Base-by-base conservation (phyloP, 2,888 invertebrate species). In the Hypomecis punctinalis region DNA sequence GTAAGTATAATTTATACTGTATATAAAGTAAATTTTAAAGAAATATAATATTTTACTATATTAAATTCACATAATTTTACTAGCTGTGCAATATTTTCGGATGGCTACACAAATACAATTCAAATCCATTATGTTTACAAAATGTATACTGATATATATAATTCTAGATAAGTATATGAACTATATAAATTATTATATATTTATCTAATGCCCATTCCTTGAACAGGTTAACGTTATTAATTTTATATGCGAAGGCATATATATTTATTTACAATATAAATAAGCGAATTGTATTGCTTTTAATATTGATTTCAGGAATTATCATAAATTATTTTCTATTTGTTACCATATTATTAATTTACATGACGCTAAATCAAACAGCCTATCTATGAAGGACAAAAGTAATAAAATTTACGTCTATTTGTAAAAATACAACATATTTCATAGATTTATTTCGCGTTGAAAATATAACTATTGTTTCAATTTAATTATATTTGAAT, bases 201-300 rank as follows among this genome's bases (percentile, higher is more conserved):
- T 68, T 71, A 45, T 72, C 70, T 78, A 79, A 74, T 67, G 67
- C 78, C 81, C 77, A 80, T 83, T 82, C 80, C 80, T 76, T 68
- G 81, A 83, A 81, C 62, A 79, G 80, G 73, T 76, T 72, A 75
- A 70, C 66, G 61, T 74, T 73, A 69, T 67, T 67, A 48, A 72
- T 77, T 74, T 76, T 78, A 69, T 75, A 78, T 79, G 73, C 72
- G 66, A 67, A 63, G 69, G 77, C 77, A 80, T 76, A 76, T 54
- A 9, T 61, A 64, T 64, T 36, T 80, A 81, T 80, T 72, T 79
- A 81, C 81, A 82, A 70, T 75, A 64, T 69, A 75, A 81, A 78
- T 81, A 88, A 90, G 90, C 90, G 85, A 86, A 79, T 81, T 63
- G 79, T 91, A 90, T 90, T 90, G 89, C 88, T 90, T 86, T 78